Conservation (phyloP, 2,113 vertebrate species). For the Caranx ignobilis region DNA sequence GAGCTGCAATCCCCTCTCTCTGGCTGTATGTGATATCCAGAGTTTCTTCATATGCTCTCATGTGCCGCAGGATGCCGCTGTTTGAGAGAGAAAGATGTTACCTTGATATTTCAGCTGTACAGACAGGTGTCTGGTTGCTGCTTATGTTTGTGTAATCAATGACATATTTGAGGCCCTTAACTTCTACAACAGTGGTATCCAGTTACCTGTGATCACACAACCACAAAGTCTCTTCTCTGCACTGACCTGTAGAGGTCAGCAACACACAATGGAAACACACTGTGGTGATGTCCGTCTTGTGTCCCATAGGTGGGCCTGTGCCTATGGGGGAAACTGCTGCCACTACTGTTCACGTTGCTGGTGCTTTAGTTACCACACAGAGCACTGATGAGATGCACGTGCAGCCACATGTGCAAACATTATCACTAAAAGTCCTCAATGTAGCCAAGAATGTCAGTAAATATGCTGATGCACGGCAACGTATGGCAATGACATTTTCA, state of each 20-base stretch:
- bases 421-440: too few species aligned
- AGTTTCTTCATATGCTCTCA: slow-evolving; percentile 75
- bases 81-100: slow-evolving; percentile 19
- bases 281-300: not conserved
- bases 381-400: not conserved
- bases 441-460: not conserved
- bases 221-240: not conserved
- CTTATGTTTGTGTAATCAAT: too few species aligned
- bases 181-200: not conserved
- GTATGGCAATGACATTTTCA: not conserved
- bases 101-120: too few species aligned
- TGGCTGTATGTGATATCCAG: slow-evolving; percentile 83
- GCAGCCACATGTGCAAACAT: not conserved
- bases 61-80: slow-evolving; percentile 78
- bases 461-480: not conserved
- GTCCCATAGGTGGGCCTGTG: too few species aligned
- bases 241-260: slow-evolving; percentile 66
- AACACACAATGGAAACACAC: slow-evolving; percentile 21
- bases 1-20: slow-evolving; percentile 67
- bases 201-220: not conserved
- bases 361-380: not conserved
- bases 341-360: too few species aligned
- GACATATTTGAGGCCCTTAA: too few species aligned
- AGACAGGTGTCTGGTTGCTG: too few species aligned
- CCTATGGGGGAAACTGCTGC: too few species aligned